These are phyloP conservation scores for Dicrostonyx torquatus DNA, from an alignment of 2,797 vertebrate species.

Conservation along the genomic window DNA sequence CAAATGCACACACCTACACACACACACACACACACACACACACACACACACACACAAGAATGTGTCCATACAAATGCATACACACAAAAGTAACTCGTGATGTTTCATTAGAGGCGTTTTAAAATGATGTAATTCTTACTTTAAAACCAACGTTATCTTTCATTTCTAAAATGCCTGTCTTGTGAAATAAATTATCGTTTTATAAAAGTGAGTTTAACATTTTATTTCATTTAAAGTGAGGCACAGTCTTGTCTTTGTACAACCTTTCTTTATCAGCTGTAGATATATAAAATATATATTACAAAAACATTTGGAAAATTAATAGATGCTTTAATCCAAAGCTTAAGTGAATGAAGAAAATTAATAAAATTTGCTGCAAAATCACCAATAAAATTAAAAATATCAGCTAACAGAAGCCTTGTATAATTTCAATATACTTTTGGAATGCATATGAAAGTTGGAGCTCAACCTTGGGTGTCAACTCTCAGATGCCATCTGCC, in stretches of 20 bases:
- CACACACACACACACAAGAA: background rate
- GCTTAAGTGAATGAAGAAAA: conserved; percentile 29
- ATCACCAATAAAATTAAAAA: conserved; percentile 12
- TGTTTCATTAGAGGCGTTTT: conserved; percentile 33
- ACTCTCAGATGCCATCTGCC: too few species aligned
- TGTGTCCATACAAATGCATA: too few species aligned
- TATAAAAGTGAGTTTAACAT: conserved; percentile 9
- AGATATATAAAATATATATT: background rate
- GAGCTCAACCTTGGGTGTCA: too few species aligned
- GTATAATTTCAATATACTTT: background rate
- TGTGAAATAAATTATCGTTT: background rate
- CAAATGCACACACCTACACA: background rate
- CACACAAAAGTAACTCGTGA: background rate
- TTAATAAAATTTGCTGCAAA: background rate
- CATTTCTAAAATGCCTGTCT: background rate
- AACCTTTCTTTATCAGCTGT: background rate
- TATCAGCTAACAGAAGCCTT: background rate
- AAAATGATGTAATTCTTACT: background rate
- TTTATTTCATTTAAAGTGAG: conserved; percentile 46
- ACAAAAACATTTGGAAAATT: background rate
- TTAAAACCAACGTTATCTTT: background rate
- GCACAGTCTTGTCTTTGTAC: background rate
- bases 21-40: background rate
- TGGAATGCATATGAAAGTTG: too few species aligned
- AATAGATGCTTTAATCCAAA: conserved; percentile 20